These are phyloP conservation scores for Drosophila carrolli DNA, from an alignment of 1,140 invertebrate species.

Conservation along the genomic window DNA sequence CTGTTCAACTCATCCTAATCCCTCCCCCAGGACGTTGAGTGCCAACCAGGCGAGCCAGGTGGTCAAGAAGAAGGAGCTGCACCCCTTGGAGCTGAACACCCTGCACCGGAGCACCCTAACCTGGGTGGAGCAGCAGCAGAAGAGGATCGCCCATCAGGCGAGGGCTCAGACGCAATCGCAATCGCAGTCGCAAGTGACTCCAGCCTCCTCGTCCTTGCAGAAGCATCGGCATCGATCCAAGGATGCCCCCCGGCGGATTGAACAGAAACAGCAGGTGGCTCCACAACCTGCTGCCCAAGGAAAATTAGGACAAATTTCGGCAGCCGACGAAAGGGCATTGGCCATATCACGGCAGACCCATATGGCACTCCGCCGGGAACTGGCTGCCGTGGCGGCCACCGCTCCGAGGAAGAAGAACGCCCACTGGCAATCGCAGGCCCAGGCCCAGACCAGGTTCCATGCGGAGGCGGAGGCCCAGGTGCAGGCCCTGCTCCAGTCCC, in stretches of 20 bases:
- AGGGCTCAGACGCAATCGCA: not conserved
- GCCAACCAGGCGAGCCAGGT: not conserved
- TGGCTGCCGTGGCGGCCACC: slow-evolving; percentile 51
- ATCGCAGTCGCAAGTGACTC: not conserved
- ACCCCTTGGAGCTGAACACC: slow-evolving; percentile 6
- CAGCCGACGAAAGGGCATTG: not conserved
- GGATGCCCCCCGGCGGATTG: not conserved
- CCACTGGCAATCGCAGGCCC: slow-evolving; percentile 32
- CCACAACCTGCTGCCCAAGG: not conserved
- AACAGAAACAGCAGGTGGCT: not conserved
- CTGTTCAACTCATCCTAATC: slow-evolving; percentile 20
- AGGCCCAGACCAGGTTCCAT: not conserved
- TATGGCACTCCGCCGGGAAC: slow-evolving; percentile 26
- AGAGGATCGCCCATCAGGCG: not conserved
- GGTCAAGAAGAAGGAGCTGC: slow-evolving; percentile 3
- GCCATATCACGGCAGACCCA: not conserved
- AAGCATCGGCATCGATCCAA: not conserved
- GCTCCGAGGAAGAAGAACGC: slow-evolving; percentile 8
- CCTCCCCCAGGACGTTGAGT: slow-evolving; percentile 15
- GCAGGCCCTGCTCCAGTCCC: slow-evolving; percentile 7
- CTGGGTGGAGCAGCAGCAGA: slow-evolving; percentile 11
- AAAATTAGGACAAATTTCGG: not conserved
- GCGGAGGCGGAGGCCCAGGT: slow-evolving; percentile 8
- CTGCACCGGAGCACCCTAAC: slow-evolving; percentile 4
- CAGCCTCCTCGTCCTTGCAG: not conserved